Evolutionary conservation across 2,797 vertebrate genomes (phyloP).

Genomic region (Helostoma temminkii): DNA sequence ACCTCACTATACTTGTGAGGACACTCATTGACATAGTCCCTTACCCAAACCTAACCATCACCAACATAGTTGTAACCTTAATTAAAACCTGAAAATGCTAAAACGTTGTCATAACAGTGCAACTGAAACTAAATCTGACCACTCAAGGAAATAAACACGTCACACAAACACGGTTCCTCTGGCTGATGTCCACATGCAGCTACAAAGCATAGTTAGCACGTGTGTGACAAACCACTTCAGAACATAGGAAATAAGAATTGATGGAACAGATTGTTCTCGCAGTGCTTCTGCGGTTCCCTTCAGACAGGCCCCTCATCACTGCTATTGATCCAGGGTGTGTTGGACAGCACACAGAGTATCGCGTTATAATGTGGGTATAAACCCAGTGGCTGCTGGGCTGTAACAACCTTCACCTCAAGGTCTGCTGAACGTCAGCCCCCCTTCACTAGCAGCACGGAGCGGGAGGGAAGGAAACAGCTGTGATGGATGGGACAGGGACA

Average conservation of each 20-base stretch:
- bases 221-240: conserved; percentile 3
- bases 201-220: conserved; percentile 4
- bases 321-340: conserved; percentile 21
- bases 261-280: neutral
- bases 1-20: too few species aligned
- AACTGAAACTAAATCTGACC: too few species aligned
- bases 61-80: too few species aligned
- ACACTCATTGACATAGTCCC: too few species aligned
- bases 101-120: too few species aligned
- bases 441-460: conserved; percentile 16
- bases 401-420: conserved; percentile 44
- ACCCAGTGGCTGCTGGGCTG: neutral
- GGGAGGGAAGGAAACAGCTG: neutral
- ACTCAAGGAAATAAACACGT: too few species aligned
- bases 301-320: conserved; percentile 14
- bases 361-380: neutral
- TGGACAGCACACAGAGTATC: neutral
- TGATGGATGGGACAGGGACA: conserved; percentile 33
- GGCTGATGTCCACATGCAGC: conserved; percentile 3
- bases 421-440: conserved; percentile 18
- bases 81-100: too few species aligned
- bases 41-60: too few species aligned
- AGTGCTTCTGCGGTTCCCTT: conserved; percentile 16
- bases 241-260: neutral
- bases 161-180: conserved; percentile 6